Conservation (phyloP, 2,797 vertebrate species). For the Poeciliopsis paucimaculata region DNA sequence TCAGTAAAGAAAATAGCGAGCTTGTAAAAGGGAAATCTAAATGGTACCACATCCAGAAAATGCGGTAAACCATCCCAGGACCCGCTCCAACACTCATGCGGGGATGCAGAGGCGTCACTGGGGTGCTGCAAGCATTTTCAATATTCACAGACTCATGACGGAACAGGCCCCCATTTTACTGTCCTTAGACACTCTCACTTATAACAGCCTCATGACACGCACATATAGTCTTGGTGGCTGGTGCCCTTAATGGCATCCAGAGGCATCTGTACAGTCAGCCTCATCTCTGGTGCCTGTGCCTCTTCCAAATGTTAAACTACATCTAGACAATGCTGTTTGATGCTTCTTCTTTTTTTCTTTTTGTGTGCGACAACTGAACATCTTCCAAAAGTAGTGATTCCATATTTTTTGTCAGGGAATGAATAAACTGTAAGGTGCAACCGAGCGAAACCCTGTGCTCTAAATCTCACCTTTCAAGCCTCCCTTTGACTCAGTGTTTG, state of each 20-base stretch:
- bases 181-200: neutral
- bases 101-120: neutral
- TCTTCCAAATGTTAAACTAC: neutral
- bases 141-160: neutral
- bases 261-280: neutral
- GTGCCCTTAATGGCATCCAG: neutral
- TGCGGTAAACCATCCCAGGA: neutral
- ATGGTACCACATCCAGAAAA: neutral
- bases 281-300: neutral
- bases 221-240: neutral
- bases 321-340: neutral
- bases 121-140: neutral
- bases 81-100: neutral
- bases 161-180: too few relatives aligned
- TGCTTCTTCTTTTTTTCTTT: neutral
- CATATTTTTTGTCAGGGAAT: neutral
- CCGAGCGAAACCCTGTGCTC: neutral
- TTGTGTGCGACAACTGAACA: neutral
- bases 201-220: neutral
- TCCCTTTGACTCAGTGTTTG: neutral
- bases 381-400: neutral
- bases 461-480: slow-evolving; percentile 1
- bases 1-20: neutral
- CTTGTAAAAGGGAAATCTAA: neutral
- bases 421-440: neutral